Evolutionary conservation across 35 echinoderm and acorn worm genomes (phyloP).

Genomic region (Heliocidaris tuberculata): DNA sequence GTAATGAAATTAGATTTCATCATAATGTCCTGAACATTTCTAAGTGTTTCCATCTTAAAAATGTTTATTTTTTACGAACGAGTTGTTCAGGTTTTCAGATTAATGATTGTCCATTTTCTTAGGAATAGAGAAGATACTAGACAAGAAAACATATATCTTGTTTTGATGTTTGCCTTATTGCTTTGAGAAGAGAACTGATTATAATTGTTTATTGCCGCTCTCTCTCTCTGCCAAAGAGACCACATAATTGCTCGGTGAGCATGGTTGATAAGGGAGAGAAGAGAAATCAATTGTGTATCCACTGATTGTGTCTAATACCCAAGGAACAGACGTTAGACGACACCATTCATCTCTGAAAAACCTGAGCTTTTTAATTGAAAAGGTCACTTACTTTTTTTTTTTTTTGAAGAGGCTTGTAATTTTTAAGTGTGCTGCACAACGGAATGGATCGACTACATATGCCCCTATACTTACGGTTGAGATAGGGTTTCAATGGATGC

Average conservation of each 20-base stretch:
- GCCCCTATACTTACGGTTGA: too few species aligned
- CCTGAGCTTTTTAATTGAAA: neutral
- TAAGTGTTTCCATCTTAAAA: slow-evolving; percentile 65
- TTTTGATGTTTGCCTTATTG: neutral
- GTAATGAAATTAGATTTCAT: slow-evolving; percentile 21
- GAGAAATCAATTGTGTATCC: slow-evolving; percentile 10
- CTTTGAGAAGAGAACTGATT: neutral
- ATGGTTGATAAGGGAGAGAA: neutral
- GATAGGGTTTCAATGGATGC: too few species aligned
- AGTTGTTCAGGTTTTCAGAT: slow-evolving; percentile 24
- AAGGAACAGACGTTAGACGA: neutral
- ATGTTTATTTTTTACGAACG: slow-evolving; percentile 21
- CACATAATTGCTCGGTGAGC: neutral
- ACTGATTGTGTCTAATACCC: neutral
- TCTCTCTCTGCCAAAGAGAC: neutral
- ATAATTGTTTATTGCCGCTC: neutral
- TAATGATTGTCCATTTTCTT: slow-evolving; percentile 43
- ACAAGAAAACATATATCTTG: slow-evolving; percentile 13
- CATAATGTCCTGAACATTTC: slow-evolving; percentile 8
- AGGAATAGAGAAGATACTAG: slow-evolving; percentile 30
- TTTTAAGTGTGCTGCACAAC: neutral
- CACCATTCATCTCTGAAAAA: slow-evolving; percentile 23
- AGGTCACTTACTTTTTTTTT: neutral
- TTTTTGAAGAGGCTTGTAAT: neutral
- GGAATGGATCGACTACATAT: too few species aligned